These are phyloP conservation scores for Rhagonycha lutea DNA, from an alignment of 2,888 invertebrate genomes.

Conservation along the genomic window DNA sequence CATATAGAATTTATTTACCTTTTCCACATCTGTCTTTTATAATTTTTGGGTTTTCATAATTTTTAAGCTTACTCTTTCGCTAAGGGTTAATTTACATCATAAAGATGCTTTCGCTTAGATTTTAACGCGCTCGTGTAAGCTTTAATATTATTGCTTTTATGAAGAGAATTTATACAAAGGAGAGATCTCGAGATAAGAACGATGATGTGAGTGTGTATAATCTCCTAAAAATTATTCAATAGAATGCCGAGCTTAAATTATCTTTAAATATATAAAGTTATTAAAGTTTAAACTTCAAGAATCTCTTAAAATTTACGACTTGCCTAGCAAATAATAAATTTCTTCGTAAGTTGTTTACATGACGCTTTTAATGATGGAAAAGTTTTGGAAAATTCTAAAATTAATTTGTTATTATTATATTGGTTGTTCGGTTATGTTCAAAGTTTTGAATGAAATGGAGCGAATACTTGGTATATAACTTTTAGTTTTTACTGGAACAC, in stretches of 20 bases:
- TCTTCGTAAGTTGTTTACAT: background rate
- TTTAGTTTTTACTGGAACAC: background rate
- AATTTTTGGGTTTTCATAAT: background rate
- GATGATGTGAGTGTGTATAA: background rate
- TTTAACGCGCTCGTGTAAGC: background rate
- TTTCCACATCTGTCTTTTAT: background rate
- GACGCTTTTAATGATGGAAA: background rate
- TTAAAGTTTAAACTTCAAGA: background rate
- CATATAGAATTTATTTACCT: background rate
- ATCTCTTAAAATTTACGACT: background rate
- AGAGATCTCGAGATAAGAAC: background rate
- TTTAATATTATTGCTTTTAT: background rate
- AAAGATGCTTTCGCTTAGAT: background rate
- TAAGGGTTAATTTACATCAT: background rate
- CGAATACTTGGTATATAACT: too few relatives aligned
- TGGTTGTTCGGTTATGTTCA: background rate
- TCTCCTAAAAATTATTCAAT: background rate
- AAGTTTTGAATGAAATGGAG: too few relatives aligned
- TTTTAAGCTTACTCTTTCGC: background rate
- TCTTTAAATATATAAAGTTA: background rate
- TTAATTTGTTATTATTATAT: background rate
- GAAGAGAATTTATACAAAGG: background rate
- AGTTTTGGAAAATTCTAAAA: background rate
- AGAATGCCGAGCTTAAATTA: background rate
- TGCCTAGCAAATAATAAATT: background rate